A percentile compares a stretch with the other conserved stretches of the same genome.
These are phyloP conservation scores for Melopsittacus undulatus DNA, from an alignment of 2,797 vertebrate species.

Conservation along the genomic window DNA sequence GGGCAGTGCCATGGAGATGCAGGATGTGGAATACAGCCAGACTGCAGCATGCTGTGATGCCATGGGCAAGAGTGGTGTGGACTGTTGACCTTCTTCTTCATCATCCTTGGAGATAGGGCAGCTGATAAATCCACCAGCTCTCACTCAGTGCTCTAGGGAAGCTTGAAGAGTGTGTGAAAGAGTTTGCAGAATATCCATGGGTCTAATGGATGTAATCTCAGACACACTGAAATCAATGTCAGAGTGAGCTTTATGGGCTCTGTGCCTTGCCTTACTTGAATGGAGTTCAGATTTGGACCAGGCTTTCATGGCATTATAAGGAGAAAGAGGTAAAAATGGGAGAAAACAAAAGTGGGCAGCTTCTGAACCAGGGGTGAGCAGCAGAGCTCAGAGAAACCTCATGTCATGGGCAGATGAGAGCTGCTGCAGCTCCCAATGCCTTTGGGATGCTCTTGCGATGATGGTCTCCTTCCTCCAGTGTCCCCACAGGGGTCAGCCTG, in stretches of 20 bases:
- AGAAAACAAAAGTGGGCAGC: not conserved
- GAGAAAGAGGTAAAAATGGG: not conserved
- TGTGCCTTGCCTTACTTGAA: not conserved
- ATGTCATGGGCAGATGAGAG: not conserved
- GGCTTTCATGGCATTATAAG: not conserved
- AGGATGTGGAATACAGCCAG: not conserved
- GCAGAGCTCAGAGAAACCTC: not conserved
- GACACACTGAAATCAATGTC: fast-evolving
- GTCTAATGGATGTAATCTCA: not conserved
- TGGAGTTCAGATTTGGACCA: not conserved
- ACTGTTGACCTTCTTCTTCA: not conserved
- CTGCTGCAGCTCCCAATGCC: fast-evolving
- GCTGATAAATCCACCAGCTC: not conserved
- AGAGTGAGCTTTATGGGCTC: not conserved
- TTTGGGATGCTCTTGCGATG: fast-evolving
- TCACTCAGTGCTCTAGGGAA: not conserved
- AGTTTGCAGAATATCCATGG: no score
- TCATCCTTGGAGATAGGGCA: not conserved
- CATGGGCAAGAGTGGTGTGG: not conserved
- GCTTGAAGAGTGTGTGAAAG: not conserved
- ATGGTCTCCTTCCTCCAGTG: not conserved
- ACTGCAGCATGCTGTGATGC: fast-evolving
- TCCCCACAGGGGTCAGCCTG: fast-evolving
- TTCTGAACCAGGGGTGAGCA: not conserved
- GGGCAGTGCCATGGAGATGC: not conserved